Evolutionary conservation across 2,888 invertebrate genomes (phyloP).

Genomic region (Lasioglossum marginatum): DNA sequence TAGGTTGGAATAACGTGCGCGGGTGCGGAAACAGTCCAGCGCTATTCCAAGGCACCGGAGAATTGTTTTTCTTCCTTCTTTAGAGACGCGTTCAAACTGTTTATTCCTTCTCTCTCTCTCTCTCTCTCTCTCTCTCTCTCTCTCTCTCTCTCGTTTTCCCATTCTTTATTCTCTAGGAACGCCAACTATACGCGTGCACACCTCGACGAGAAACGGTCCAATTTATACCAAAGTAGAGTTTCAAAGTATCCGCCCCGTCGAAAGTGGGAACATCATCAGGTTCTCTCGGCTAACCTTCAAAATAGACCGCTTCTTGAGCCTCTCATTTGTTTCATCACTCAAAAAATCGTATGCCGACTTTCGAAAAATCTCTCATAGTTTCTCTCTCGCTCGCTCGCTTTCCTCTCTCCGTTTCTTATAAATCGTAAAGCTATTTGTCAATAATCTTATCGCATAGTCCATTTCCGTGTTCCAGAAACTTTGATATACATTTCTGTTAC

Average conservation of each 20-base stretch:
- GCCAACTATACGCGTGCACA: constrained; percentile 63
- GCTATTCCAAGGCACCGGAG: constrained; percentile 78
- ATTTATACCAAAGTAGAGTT: constrained; percentile 44
- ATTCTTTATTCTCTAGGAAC: constrained; percentile 69
- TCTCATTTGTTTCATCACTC: constrained; percentile 67
- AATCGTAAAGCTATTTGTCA: constrained; percentile 76
- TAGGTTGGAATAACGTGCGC: constrained; percentile 60
- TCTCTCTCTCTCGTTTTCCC: constrained; percentile 37
- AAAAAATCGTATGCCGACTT: constrained; percentile 66
- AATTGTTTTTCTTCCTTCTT: constrained; percentile 65
- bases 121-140: neutral
- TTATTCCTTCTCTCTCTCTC: constrained; percentile 40
- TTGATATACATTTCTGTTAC: constrained; percentile 48
- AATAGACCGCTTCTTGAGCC: constrained; percentile 71
- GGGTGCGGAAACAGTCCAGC: constrained; percentile 74
- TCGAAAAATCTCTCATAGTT: constrained; percentile 51
- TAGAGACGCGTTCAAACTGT: constrained; percentile 64
- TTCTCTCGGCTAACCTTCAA: constrained; percentile 67
- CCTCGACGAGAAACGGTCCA: constrained; percentile 63
- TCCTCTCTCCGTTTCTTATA: constrained; percentile 56
- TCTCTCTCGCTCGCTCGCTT: constrained; percentile 21
- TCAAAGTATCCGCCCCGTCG: constrained; percentile 57
- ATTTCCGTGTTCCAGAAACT: constrained; percentile 49
- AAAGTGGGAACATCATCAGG: constrained; percentile 61
- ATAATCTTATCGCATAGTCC: constrained; percentile 58